Evolutionary conservation across 1,140 invertebrate genomes (phyloP).

Genomic region (Pseudoatta argentina): DNA sequence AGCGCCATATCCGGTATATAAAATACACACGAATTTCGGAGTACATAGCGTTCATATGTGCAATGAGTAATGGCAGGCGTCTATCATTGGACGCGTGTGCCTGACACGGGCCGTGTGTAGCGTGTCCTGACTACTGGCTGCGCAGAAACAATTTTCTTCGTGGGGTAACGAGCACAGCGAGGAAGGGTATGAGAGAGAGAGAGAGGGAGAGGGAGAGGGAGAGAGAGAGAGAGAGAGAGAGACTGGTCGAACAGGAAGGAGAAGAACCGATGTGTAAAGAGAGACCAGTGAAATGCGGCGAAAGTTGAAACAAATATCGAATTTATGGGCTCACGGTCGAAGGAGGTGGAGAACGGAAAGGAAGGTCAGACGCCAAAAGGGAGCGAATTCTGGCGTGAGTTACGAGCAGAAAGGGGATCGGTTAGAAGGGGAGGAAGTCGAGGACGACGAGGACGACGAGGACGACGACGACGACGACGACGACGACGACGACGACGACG

Average conservation of each 20-base stretch:
- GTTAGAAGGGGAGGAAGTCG: slow-evolving; percentile 64
- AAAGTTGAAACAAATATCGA: slow-evolving; percentile 84
- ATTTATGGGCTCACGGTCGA: slow-evolving; percentile 76
- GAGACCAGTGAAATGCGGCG: slow-evolving; percentile 75
- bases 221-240: not conserved
- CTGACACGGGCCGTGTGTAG: slow-evolving; percentile 70
- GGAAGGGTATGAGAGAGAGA: not conserved
- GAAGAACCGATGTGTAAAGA: slow-evolving; percentile 35
- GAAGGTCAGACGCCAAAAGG: slow-evolving; percentile 71
- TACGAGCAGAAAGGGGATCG: slow-evolving; percentile 72
- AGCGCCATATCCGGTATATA: slow-evolving; percentile 30
- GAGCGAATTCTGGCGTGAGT: slow-evolving; percentile 73
- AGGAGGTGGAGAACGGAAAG: slow-evolving; percentile 35
- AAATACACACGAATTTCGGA: slow-evolving; percentile 56
- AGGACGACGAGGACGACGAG: slow-evolving; percentile 40
- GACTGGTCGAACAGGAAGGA: slow-evolving; percentile 12
- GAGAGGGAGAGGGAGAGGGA: no score
- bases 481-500: not conserved
- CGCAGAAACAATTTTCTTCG: slow-evolving; percentile 75
- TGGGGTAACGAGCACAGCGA: slow-evolving; percentile 23
- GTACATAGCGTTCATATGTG: slow-evolving; percentile 72
- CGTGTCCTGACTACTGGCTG: slow-evolving; percentile 51
- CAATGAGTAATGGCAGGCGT: slow-evolving; percentile 80
- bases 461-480: slow-evolving; percentile 52
- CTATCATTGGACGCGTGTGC: slow-evolving; percentile 75